Evolutionary conservation across 2,113 vertebrate species (phyloP).

Genomic region (Pantherophis guttatus): DNA sequence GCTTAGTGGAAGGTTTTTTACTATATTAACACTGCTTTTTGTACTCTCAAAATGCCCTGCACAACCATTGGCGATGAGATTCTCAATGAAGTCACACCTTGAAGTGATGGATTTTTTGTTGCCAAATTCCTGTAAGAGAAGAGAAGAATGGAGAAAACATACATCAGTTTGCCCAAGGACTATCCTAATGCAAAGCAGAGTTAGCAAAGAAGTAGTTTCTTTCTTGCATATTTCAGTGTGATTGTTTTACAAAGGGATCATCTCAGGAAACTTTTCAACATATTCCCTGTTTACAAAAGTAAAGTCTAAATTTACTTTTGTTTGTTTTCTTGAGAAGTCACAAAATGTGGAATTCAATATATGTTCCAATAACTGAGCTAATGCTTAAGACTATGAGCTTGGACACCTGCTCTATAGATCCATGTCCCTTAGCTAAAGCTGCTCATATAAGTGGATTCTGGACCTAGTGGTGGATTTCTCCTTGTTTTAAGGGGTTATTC

Average conservation of each 20-base stretch:
- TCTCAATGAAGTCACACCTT: slow-evolving; percentile 83
- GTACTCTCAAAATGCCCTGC: slow-evolving; percentile 73
- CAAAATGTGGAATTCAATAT: too few species aligned
- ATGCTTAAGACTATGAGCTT: too few species aligned
- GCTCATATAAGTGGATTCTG: too few species aligned
- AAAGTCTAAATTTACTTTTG: too few species aligned
- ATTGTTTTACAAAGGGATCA: not conserved
- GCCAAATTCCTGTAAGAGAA: slow-evolving; percentile 77
- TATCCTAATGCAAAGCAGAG: slow-evolving; percentile 17
- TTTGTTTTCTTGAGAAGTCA: too few species aligned
- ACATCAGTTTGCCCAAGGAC: not conserved
- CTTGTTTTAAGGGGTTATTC: too few species aligned
- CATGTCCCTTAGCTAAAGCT: too few species aligned
- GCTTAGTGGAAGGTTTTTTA: slow-evolving; percentile 78
- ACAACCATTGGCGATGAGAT: slow-evolving; percentile 82
- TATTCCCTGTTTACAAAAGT: not conserved
- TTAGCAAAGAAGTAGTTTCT: not conserved
- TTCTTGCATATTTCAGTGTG: not conserved
- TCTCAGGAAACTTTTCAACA: not conserved
- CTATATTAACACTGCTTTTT: slow-evolving; percentile 71
- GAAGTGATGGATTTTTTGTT: slow-evolving; percentile 75
- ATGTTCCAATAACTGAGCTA: too few species aligned
- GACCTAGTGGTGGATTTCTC: too few species aligned
- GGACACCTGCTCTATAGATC: too few species aligned
- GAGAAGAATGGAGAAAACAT: not conserved